Evolutionary conservation across 2,888 invertebrate genomes (phyloP).

Genomic region (Ischnura elegans): DNA sequence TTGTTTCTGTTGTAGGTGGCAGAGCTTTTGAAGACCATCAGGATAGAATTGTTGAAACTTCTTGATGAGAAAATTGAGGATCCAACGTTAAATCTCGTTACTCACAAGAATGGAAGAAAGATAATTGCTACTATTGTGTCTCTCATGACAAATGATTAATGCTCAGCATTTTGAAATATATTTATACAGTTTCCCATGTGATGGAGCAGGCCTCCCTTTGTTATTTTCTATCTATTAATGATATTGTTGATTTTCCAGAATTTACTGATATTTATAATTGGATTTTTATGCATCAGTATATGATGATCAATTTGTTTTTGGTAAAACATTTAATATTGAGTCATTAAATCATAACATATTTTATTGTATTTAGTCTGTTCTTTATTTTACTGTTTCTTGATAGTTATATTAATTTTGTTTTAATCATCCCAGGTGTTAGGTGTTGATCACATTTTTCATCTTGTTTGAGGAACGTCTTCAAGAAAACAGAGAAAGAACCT

Average conservation of each 20-base stretch:
- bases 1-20: constrained; percentile 81
- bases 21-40: constrained; percentile 89
- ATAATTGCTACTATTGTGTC: constrained; percentile 89
- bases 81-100: constrained; percentile 86
- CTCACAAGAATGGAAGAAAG: constrained; percentile 86
- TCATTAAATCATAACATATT: constrained; percentile 19
- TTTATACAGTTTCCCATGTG: neutral
- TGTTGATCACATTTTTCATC: neutral
- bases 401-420: neutral
- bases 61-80: constrained; percentile 92
- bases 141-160: constrained; percentile 81
- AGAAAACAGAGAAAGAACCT: too few relatives aligned
- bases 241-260: constrained; percentile 17
- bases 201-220: constrained; percentile 53
- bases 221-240: constrained; percentile 3
- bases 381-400: neutral
- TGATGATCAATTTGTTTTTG: neutral
- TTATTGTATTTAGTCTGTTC: neutral
- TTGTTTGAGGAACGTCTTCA: neutral
- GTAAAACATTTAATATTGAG: constrained; percentile 46
- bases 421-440: neutral
- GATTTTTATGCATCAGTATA: neutral
- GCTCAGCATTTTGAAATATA: constrained; percentile 32
- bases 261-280: constrained; percentile 54
- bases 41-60: constrained; percentile 87